Conservation (phyloP, 2,797 vertebrate species). For the Trichosurus vulpecula region DNA sequence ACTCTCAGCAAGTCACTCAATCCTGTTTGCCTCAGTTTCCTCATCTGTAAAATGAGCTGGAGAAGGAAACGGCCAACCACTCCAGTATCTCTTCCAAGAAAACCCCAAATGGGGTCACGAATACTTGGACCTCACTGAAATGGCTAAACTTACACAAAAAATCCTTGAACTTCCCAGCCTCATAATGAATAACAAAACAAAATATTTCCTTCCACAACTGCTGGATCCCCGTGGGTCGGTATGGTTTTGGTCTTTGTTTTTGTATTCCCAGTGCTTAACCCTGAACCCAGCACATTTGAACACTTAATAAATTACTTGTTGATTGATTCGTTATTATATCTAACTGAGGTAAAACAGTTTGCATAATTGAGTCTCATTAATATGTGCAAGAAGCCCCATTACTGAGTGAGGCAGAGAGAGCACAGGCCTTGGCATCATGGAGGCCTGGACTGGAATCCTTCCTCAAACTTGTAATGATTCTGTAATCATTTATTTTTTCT, state of each 20-base stretch:
- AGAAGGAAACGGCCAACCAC: neutral
- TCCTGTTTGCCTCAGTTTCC: neutral
- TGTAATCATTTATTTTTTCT: neutral
- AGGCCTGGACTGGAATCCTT: too few species aligned
- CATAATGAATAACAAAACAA: neutral
- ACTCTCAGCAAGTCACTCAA: neutral
- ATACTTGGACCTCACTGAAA: neutral
- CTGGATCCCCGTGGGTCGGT: neutral
- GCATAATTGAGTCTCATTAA: neutral
- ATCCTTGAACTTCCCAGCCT: neutral
- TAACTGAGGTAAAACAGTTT: neutral
- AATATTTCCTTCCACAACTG: neutral
- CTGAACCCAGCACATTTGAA: neutral
- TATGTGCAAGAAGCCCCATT: too few species aligned
- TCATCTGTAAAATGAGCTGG: neutral
- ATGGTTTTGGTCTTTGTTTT: neutral
- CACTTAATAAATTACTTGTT: neutral
- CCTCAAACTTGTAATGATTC: neutral
- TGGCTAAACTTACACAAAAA: neutral
- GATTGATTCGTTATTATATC: neutral
- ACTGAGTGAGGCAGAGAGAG: neutral
- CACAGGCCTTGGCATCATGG: neutral
- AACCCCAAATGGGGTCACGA: neutral
- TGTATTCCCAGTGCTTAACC: neutral
- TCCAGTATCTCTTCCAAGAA: neutral